Evolutionary conservation across 1,140 invertebrate genomes (phyloP), one percentile per base, ranked within the genome.

Genomic region (Heliothis subflexa): DNA sequence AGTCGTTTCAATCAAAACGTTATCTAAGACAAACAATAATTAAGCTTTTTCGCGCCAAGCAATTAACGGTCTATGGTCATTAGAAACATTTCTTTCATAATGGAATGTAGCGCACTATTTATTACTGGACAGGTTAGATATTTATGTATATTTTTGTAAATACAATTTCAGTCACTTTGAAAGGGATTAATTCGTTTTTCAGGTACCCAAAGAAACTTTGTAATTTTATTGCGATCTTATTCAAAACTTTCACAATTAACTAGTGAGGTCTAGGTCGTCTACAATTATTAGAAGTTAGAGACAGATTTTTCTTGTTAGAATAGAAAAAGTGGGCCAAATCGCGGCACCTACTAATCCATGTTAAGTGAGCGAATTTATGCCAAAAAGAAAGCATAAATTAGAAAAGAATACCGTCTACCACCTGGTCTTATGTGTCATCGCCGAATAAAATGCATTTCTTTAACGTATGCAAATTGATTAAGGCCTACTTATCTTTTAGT

Each of bases 331-430:
- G 18, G 64, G 25, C 14, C 64, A 50, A 25, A 25, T 25, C 64
- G 47, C 25, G 47, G 49, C 64, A 50, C n/a, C 18, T 16, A 45
- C 7, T 50, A 68, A 68, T 25, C 21, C 18, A 12, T 12, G 21
- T 10, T 50, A 68, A 68, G 64, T 68, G 64, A 68, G 47, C 47
- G 64, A 68, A 68, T 68, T 68, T 68, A 64, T 64, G 45, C 7
- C n/a, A 64, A 64, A 64, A 33, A 64, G 61, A 68, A 68, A 68
- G 64, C 18, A 50, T 50, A 68, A 50, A 68, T 50, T 50, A 68
- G 18, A 68, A 50, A 68, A 68, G 9, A 14, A 68, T 52, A 49
- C 40, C 10, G 28, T 64, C 40, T 64, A 2, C 33, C 33, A 11
- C 1, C 33, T 57, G 55, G 18, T 21, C 55, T 57, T 21, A 21